Evolutionary conservation across 2,113 vertebrate genomes (phyloP).

Genomic region (Nymphicus hollandicus): DNA sequence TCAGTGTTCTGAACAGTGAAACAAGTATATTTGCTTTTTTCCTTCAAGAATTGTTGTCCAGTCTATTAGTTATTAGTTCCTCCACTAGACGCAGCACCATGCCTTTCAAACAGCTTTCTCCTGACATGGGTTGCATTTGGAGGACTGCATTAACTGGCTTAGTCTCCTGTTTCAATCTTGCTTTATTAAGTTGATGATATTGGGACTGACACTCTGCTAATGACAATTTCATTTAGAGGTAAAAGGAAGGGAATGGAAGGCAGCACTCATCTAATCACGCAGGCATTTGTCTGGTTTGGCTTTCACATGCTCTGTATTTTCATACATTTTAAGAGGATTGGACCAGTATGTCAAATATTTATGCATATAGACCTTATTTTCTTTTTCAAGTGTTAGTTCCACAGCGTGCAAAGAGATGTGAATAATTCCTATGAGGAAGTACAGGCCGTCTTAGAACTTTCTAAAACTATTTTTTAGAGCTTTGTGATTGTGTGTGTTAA

Average conservation of each 20-base stretch:
- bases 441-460: slow-evolving; percentile 31
- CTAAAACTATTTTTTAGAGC: slow-evolving; percentile 36
- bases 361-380: slow-evolving; percentile 41
- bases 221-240: slow-evolving; percentile 65
- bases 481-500: slow-evolving; percentile 2
- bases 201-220: slow-evolving; percentile 60
- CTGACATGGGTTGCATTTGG: neutral
- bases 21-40: neutral
- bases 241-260: slow-evolving; percentile 44
- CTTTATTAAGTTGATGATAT: slow-evolving; percentile 66
- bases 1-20: neutral
- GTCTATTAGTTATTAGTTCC: neutral
- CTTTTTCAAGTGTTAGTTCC: slow-evolving; percentile 19
- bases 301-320: slow-evolving; percentile 45
- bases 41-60: neutral
- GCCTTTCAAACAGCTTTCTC: slow-evolving; percentile 6
- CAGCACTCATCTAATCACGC: slow-evolving; percentile 45
- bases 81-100: neutral
- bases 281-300: neutral
- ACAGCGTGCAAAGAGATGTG: neutral
- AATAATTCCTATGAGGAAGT: slow-evolving; percentile 31
- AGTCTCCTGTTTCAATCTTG: slow-evolving; percentile 55
- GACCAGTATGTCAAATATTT: slow-evolving; percentile 48
- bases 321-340: slow-evolving; percentile 5
- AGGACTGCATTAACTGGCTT: slow-evolving; percentile 43